Evolutionary conservation across 64 coral and sea anemone species (phyloP), one percentile per base, ranked within the genome.

Genomic region (Stichodactyla helianthus): DNA sequence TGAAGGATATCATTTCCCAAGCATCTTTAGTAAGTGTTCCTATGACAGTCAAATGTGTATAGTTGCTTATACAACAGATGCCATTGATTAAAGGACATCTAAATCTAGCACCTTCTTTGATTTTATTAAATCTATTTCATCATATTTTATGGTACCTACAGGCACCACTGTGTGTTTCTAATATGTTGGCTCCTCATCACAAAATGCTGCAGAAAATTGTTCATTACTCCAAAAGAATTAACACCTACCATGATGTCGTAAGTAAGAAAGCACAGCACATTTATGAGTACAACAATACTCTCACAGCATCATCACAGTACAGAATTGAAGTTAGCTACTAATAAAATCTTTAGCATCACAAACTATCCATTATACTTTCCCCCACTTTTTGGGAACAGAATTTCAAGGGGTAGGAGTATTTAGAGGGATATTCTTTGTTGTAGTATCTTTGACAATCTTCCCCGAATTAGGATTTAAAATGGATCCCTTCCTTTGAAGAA

Each of bases 131-230:
- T 13, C 35, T 77, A n/a, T n/a, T 7, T 77, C 6, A 77, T n/a
- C 4, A 10, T 27, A 53, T 22, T 11, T 82, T 17, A 12, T 53
- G 0, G 3, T 55, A 16, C 60, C 26, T 84, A 20, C 52, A 95
- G 93, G 84, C 88, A 87, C 90, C 93, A 19, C 83, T 85, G 9
- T 87, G 90, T 89, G 93, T 95, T 31, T 95, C 90, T 5, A 95
- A 35, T 77, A 95, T 95, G 93, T 79, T 95, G 53, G 93, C 93
- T 51, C 93, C 93, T 53, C 93, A 95, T 78, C 87, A 95, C 54
- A 92, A 35, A 4, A 88, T 92, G 59, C 87, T 95, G 22, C 79
- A 95, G 59, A 95, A 95, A 31, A 86, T 95, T 68, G 93, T 95
- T 71, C 86, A 92, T 59, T 95, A 95, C 81, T 88, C 90, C 14